Conservation (phyloP, 1,140 invertebrate genomes). For the Listronotus oregonensis region DNA sequence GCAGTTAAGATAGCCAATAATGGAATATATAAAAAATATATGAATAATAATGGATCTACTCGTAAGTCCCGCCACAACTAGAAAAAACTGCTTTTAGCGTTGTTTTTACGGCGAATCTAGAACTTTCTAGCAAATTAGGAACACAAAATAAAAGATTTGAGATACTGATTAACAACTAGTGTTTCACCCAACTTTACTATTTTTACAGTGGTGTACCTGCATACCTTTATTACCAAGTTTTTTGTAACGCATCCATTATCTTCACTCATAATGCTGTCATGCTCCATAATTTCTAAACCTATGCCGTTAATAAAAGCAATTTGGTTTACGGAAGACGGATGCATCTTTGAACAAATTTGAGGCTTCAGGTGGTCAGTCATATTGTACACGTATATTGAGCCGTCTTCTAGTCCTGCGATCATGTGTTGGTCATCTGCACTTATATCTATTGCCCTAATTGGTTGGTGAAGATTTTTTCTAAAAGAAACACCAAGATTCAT, state of each 20-base stretch:
- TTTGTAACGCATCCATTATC: neutral
- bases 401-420: conserved; percentile 39
- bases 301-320: conserved; percentile 25
- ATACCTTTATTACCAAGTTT: too few species aligned
- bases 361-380: conserved; percentile 37
- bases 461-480: conserved; percentile 34
- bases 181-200: too few species aligned
- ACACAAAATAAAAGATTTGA: too few species aligned
- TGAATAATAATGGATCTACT: too few species aligned
- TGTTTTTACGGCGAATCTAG: too few species aligned
- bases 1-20: too few species aligned
- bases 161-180: too few species aligned
- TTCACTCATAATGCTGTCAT: conserved; percentile 20
- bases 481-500: conserved; percentile 5
- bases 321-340: conserved; percentile 28
- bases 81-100: too few species aligned
- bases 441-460: conserved; percentile 36
- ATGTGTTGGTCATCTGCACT: conserved; percentile 36
- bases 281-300: conserved; percentile 13
- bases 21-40: too few species aligned
- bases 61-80: too few species aligned
- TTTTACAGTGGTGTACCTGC: too few species aligned
- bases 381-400: conserved; percentile 42
- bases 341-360: conserved; percentile 25
- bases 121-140: too few species aligned